Base-by-base conservation (phyloP, 2,888 invertebrate genomes). In the Scaptomyza parva region DNA sequence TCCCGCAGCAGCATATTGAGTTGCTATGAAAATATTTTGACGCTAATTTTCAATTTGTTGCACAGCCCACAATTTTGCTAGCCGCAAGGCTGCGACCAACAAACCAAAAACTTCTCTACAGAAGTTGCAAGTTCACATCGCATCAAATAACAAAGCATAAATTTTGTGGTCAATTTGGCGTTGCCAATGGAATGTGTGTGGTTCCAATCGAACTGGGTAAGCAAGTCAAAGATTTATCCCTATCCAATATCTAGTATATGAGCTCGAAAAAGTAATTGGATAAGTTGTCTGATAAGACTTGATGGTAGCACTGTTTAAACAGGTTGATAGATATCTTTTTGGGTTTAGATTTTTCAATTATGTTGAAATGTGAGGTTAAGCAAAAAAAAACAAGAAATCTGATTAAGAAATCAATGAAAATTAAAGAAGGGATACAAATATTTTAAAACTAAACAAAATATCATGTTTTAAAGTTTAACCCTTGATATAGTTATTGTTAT, bases 11-110 rank as follows among this genome's bases (percentile, higher is more conserved):
- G 26, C 47, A 63, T 44, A 73, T 76, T 72, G 76, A 73, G 73
- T 82, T 69, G 75, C 72, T 62, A 65, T 70, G 65, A 81, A 74
- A 67, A 73, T 73, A 76, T 78, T 78, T 78, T 71, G 75, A 63
- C 67, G 72, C 65, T 79, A 70, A 85, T 86, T 83, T 83, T 80
- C 85, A 82, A 86, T 83, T 85, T 78, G 86, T 67, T 80, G 81
- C 85, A 76, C 57, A 66, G 58, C 59, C 20, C 33, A 45, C 44
- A 53, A 68, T 64, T 60, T 24, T n/a, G 41, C 33, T 43, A 45
- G 63, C 71, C 71, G 39, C 71, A 66, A 70, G 71, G 50, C n/a
- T n/a, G n/a, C 35, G 48, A 18, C 17, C 39, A 37, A 53, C 22
- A n/a, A 20, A 47, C 33, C 12, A 37, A 39, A 11, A 24, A 6